Base-by-base conservation (phyloP, 2,888 invertebrate genomes). In the Synergus japonicus region DNA sequence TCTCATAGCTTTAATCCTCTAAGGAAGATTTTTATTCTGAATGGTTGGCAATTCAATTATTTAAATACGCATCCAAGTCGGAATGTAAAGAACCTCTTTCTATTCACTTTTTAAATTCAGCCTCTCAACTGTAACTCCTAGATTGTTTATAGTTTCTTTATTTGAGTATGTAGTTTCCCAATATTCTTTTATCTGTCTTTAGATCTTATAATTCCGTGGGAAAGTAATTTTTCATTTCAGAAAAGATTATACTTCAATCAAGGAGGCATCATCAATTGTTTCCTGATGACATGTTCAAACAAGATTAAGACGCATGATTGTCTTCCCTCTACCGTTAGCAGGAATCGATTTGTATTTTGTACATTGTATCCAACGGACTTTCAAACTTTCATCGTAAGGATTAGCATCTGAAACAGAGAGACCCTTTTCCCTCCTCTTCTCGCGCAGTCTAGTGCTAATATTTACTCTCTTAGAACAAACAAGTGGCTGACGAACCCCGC, bases 391-490 rank as follows among this genome's bases (percentile, higher is more conserved):
- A 83, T 83, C 79, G 81, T 83, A 79, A 76, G 83, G 86, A 88
- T 88, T 87, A 88, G 85, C 88, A 86, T 87, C 76, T 78, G 65
- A 69, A 65, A 76, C 65, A 22, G n/a, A 65, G 79, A 84, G 83
- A 79, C 84, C 83, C 77, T 86, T 43, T 73, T 69, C 15, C 46
- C 15, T 13, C 15, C 22, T 46, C 46, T 13, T 29, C 7, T 49
- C 37, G 37, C 29, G 7, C 9, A 65, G 29, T 37, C 49, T 22
- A 69, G 65, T 76, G 81, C 86, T 81, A 86, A 86, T 86, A 86
- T 86, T 86, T 85, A 87, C 86, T 83, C 84, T 54, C 54, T 54
- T 43, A 22, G 66, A 54, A 49, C 77, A 73, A 73, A 65, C 76
- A 76, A 76, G 46, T 67, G 76, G 76, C 67, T 44, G 64, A 66